phyloP scores from a whole-genome alignment of 2,888 invertebrate genomes.

The Muscina levida region DNA sequence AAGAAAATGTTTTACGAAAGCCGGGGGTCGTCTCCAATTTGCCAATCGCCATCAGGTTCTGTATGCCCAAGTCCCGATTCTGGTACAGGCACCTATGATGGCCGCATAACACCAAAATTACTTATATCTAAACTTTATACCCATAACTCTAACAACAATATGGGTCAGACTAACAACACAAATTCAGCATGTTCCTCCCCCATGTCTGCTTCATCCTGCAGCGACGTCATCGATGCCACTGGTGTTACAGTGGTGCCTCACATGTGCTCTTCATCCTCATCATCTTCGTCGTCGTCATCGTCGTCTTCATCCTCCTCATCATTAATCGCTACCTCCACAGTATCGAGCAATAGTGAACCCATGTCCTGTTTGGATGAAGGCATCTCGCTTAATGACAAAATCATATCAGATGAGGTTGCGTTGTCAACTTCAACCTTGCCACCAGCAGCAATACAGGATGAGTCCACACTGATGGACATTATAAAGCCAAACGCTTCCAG shows the following conservation, averaged over 20 bases:
- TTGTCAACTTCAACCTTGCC: slow-evolving; percentile 29
- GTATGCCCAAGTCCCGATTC: slow-evolving; percentile 80
- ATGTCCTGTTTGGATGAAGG: slow-evolving; percentile 75
- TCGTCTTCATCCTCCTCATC: slow-evolving; percentile 64
- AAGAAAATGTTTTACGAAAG: slow-evolving; percentile 77
- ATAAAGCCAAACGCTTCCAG: slow-evolving; percentile 77
- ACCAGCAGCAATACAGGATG: slow-evolving; percentile 72
- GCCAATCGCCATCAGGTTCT: slow-evolving; percentile 79
- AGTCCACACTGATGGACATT: slow-evolving; percentile 77
- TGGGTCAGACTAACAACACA: slow-evolving; percentile 69
- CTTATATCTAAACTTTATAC: slow-evolving; percentile 79
- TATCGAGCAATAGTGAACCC: slow-evolving; percentile 74
- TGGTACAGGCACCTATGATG: slow-evolving; percentile 79
- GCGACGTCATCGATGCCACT: slow-evolving; percentile 60
- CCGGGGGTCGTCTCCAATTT: slow-evolving; percentile 79
- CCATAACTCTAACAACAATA: slow-evolving; percentile 74
- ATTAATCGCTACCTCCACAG: slow-evolving; percentile 59
- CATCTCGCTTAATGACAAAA: slow-evolving; percentile 70
- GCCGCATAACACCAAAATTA: slow-evolving; percentile 79
- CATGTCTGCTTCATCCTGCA: slow-evolving; percentile 75
- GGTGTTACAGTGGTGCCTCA: slow-evolving; percentile 58
- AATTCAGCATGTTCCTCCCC: slow-evolving; percentile 78
- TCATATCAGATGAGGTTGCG: neutral
- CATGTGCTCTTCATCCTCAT: slow-evolving; percentile 68
- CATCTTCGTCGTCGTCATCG: slow-evolving; percentile 68